phyloP scores from a whole-genome alignment of 2,113 vertebrate genomes.

The Datnioides undecimradiatus region DNA sequence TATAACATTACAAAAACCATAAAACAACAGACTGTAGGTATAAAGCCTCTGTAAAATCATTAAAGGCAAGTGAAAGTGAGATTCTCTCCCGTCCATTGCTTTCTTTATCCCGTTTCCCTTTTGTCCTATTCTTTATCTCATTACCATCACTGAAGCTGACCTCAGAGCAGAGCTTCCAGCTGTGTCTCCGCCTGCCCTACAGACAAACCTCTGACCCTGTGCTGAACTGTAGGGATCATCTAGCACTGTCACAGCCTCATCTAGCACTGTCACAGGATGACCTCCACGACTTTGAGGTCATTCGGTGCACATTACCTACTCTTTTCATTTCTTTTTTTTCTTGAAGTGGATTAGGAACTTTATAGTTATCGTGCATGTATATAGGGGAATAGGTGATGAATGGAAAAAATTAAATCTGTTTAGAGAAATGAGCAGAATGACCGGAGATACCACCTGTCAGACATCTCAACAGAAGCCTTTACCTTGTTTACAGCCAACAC shows the following conservation, averaged over 20 bases:
- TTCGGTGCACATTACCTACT: slow-evolving; percentile 36
- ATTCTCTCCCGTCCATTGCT: slow-evolving; percentile 50
- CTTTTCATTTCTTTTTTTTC: slow-evolving; percentile 13
- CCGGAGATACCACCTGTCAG: slow-evolving; percentile 67
- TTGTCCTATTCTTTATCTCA: slow-evolving; percentile 82
- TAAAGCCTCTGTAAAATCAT: slow-evolving; percentile 66
- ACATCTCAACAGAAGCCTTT: slow-evolving; percentile 49
- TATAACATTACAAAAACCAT: slow-evolving; percentile 71
- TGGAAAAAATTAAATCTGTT: slow-evolving; percentile 39
- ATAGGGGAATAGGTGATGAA: neutral
- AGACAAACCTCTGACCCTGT: slow-evolving; percentile 80
- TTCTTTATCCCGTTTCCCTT: slow-evolving; percentile 74
- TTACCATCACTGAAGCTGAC: slow-evolving; percentile 83
- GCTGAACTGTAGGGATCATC: slow-evolving; percentile 81
- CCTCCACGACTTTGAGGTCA: slow-evolving; percentile 62
- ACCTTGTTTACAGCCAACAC: slow-evolving; percentile 82
- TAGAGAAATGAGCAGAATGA: slow-evolving; percentile 54
- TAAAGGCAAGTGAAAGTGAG: slow-evolving; percentile 74
- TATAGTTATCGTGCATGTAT: neutral
- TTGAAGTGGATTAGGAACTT: neutral
- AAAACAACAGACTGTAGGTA: slow-evolving; percentile 78
- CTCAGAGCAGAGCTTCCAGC: slow-evolving; percentile 72
- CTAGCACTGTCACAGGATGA: slow-evolving; percentile 65
- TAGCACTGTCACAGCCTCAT: slow-evolving; percentile 76
- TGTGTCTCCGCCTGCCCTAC: slow-evolving; percentile 73